Percentiles rank a stretch among this genome's conserved stretches.
phyloP scores from a whole-genome alignment of 2,888 invertebrate species.

The Melieria omissa region DNA sequence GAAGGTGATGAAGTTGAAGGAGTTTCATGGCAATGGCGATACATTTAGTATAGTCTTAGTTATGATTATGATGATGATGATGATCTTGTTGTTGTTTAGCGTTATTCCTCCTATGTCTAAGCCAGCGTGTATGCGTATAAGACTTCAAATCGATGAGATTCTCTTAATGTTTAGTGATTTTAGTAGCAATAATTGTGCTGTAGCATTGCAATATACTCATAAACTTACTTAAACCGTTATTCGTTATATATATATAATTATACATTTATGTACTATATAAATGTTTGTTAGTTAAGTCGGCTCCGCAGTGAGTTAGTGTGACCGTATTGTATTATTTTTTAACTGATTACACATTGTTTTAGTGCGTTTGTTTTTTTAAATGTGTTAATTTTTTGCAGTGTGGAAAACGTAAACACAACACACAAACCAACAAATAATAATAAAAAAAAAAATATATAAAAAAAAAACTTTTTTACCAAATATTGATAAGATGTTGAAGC shows the following conservation, averaged over 20 bases:
- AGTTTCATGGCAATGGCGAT: no score
- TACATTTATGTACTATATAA: neutral
- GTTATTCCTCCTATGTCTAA: neutral
- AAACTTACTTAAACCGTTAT: constrained; percentile 7
- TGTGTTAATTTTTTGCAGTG: constrained; percentile 15
- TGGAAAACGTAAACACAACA: neutral
- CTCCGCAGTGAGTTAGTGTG: constrained; percentile 57
- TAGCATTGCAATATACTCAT: constrained; percentile 26
- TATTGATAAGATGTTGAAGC: constrained; percentile 22
- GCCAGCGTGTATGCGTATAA: constrained; percentile 18
- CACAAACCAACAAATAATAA: constrained; percentile 1
- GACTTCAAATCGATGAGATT: constrained; percentile 17
- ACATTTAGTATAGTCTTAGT: no score
- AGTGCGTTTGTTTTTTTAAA: constrained; percentile 3
- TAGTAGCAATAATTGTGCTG: constrained; percentile 27
- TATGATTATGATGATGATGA: no score
- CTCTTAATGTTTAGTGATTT: neutral
- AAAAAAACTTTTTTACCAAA: constrained; percentile 22
- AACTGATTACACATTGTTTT: constrained; percentile 42
- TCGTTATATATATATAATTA: constrained; percentile 4
- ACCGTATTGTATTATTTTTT: constrained; percentile 59
- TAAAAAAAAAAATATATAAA: constrained; percentile 12
- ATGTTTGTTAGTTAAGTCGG: constrained; percentile 15
- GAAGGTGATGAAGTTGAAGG: no score
- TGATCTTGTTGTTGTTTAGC: no score